Evolutionary conservation across 2,888 invertebrate genomes (phyloP).

Genomic region (Nymphalis c-album): DNA sequence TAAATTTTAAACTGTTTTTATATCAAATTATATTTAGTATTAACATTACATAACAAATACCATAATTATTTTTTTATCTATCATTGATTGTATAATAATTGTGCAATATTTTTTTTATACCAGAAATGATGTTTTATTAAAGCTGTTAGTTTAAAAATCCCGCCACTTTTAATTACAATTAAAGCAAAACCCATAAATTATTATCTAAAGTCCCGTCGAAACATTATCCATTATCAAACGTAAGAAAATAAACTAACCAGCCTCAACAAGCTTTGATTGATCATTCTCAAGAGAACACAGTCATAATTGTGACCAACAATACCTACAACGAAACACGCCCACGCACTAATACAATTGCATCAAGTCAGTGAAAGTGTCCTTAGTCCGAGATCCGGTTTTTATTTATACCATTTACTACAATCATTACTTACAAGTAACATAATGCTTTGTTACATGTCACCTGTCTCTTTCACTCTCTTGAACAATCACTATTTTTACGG

Average conservation of each 20-base stretch:
- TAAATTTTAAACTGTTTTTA: too few species aligned
- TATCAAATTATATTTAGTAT: too few species aligned
- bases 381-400: slow-evolving; percentile 35
- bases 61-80: too few species aligned
- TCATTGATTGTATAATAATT: too few species aligned
- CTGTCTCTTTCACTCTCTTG: background rate
- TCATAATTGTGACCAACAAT: background rate
- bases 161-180: too few species aligned
- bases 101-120: too few species aligned
- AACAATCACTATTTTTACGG: background rate
- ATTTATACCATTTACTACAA: slow-evolving; percentile 19
- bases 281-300: background rate
- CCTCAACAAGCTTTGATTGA: background rate
- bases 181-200: too few species aligned
- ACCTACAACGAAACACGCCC: background rate
- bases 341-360: slow-evolving; percentile 20
- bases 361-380: slow-evolving; percentile 38
- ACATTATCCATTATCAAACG: too few species aligned
- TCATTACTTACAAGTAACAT: background rate
- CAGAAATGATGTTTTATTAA: too few species aligned
- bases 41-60: too few species aligned
- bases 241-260: too few species aligned
- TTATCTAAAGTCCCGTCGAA: background rate
- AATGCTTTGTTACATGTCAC: background rate
- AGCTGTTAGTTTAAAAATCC: too few species aligned